phyloP scores from a whole-genome alignment of 2,797 vertebrate genomes.

The Epinephelus malabaricus region DNA sequence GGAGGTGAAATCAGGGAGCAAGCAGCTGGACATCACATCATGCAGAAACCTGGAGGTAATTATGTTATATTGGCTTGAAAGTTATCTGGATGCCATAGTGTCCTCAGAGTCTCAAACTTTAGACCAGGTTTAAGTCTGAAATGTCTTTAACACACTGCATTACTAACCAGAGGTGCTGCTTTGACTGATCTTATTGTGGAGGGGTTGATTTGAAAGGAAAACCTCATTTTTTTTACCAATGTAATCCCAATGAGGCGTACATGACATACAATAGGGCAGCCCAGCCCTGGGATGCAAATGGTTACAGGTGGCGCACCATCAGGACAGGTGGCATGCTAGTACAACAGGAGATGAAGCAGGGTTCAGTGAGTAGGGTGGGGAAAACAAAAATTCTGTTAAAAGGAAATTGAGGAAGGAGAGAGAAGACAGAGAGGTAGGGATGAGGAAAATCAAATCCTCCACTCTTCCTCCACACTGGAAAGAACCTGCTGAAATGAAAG shows the following conservation, averaged over 20 bases:
- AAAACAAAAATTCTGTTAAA: slow-evolving; percentile 33
- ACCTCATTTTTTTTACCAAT: not conserved
- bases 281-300: not conserved
- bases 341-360: slow-evolving; percentile 19
- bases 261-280: not conserved
- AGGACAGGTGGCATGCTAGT: slow-evolving; percentile 26
- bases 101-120: not conserved
- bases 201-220: slow-evolving; percentile 17
- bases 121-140: not conserved
- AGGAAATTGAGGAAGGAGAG: not conserved
- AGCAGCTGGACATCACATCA: too few relatives aligned
- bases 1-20: too few relatives aligned
- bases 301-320: slow-evolving; percentile 1
- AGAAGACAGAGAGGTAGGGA: slow-evolving; percentile 8
- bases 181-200: not conserved
- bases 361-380: slow-evolving; percentile 30
- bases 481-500: slow-evolving; percentile 58
- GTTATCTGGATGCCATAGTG: not conserved
- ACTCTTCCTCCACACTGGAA: slow-evolving; percentile 22
- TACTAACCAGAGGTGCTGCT: not conserved
- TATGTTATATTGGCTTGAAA: not conserved
- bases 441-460: slow-evolving; percentile 8
- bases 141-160: not conserved
- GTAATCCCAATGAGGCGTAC: not conserved
- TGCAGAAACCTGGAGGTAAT: too few relatives aligned